Base-by-base conservation (phyloP, 2,797 vertebrate genomes). In the Oreortyx pictus region DNA sequence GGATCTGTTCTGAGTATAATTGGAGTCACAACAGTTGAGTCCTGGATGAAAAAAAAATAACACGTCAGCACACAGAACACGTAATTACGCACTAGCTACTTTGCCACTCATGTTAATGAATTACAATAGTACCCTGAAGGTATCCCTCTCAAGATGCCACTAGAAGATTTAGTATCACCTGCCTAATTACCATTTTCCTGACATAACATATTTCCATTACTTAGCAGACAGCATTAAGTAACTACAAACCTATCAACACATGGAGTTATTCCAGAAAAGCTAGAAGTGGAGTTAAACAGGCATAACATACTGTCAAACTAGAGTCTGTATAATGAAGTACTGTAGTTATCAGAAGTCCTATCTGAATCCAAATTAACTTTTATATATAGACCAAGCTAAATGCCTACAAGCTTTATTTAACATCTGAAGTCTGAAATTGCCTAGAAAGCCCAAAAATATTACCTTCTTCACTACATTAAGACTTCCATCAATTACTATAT, bases 1-100 rank as follows among this genome's bases (percentile, higher is more conserved):
- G 98, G 98, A 90, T 98, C 98, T 85, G 98, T 98, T 96, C 96
- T 97, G 79, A 98, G 97, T 93, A 98, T 97, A 93, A 98, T 96
- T 44, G 97, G 97, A 93, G 98, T 97, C 88, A 98, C 98, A 90
- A 97, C 95, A 75, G 98, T 96, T 19, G 98, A 98, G 88, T 98
- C 98, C 98, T 98, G 66, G 68, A 95, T 97, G 83, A 37, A 35
- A 86, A 73, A 67, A 94, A 65, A 37, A 62, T 16, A 79, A 59
- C 27, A 50, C 27, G 17, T 87, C 64, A 92, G 61, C 71, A 94
- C 23, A 76, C 23, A 88, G 60, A 94, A 76, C 60, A 84, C 44
- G 6, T 44, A 39, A 73, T 72, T 44, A 62, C 2, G 29, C n/a
- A 59, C 43, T 76, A 44, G 49, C 54, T 85, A 56, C 43, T 83